These are phyloP conservation scores for Ophiodon elongatus DNA, from an alignment of 2,113 vertebrate species.

Conservation along the genomic window DNA sequence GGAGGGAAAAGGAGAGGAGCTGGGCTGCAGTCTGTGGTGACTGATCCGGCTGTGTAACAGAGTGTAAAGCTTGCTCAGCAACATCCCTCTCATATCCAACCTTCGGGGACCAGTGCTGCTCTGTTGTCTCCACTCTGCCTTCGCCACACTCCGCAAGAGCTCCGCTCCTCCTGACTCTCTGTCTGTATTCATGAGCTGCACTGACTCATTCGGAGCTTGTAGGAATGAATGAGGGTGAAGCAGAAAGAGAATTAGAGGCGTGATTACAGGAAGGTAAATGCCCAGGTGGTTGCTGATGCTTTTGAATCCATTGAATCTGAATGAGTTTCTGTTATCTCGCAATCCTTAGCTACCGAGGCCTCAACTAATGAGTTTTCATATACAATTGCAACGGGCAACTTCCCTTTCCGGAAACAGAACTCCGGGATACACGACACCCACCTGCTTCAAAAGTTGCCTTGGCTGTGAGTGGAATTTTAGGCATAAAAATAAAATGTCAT, in stretches of 20 bases:
- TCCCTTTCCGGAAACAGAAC: not conserved
- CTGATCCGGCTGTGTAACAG: slow-evolving; percentile 71
- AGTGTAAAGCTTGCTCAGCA: slow-evolving; percentile 78
- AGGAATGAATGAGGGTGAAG: slow-evolving; percentile 53
- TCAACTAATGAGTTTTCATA: not conserved
- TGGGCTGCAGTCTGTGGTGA: slow-evolving; percentile 41
- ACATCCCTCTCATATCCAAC: slow-evolving; percentile 68
- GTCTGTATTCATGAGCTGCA: slow-evolving; percentile 44
- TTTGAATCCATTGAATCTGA: not conserved
- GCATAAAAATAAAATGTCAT: slow-evolving; percentile 55
- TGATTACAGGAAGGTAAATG: not conserved
- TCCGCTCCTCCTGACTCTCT: slow-evolving; percentile 4
- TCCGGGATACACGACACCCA: not conserved
- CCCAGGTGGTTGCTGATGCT: not conserved
- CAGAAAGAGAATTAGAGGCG: slow-evolving; percentile 6
- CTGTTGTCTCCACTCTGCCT: slow-evolving; percentile 67
- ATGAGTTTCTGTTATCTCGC: not conserved
- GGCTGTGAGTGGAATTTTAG: slow-evolving; percentile 45
- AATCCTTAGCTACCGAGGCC: not conserved
- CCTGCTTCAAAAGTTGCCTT: slow-evolving; percentile 1
- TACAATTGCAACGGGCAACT: not conserved
- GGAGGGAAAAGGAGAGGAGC: not conserved
- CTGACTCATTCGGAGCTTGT: slow-evolving; percentile 55
- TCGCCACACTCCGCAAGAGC: slow-evolving; percentile 53
- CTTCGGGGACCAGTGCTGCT: slow-evolving; percentile 68